Percentiles rank a stretch among this genome's conserved stretches.
These are phyloP conservation scores for Subanguina moxae DNA, from an alignment of 1,140 invertebrate species.

Conservation along the genomic window DNA sequence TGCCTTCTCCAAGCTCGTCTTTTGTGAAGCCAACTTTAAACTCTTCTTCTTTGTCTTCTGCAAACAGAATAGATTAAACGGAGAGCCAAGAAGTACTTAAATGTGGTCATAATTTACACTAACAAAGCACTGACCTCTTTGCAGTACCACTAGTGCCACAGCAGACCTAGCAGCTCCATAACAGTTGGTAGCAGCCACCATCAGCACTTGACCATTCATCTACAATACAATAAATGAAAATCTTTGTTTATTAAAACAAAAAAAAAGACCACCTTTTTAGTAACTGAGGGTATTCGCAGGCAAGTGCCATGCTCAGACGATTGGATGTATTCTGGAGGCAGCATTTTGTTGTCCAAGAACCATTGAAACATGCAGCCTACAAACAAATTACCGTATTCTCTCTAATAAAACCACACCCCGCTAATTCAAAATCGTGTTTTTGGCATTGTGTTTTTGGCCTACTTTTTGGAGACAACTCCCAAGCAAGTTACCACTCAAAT, in stretches of 20 bases:
- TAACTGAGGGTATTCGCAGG: not conserved
- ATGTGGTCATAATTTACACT: not conserved
- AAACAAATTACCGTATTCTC: too few relatives aligned
- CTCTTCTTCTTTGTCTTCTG: too few relatives aligned
- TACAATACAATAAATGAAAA: too few relatives aligned
- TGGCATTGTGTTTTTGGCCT: too few relatives aligned
- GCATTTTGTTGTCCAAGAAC: conserved; percentile 32
- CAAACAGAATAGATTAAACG: too few relatives aligned
- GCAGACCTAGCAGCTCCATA: conserved; percentile 23
- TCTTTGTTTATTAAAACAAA: not conserved
- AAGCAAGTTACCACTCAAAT: too few relatives aligned
- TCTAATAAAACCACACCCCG: too few relatives aligned
- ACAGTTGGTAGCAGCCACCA: conserved; percentile 13
- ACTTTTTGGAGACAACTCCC: too few relatives aligned
- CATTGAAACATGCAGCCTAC: conserved; percentile 42
- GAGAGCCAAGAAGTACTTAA: too few relatives aligned
- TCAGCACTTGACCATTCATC: not conserved
- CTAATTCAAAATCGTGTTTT: too few relatives aligned
- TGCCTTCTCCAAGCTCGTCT: too few relatives aligned
- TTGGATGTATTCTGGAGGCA: conserved; percentile 6
- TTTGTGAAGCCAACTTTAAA: too few relatives aligned
- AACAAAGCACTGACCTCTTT: not conserved
- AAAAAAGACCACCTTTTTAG: conserved; percentile 1
- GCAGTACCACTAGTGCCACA: conserved; percentile 8
- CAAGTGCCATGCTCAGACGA: not conserved